Evolutionary conservation across 1,140 invertebrate species (phyloP).

Genomic region (Drosophila melanogaster): Release_6_plus_ISO1_MT NT_033777.3:12571501-12572000

Average conservation of each 20-base stretch:
- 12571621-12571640: no score
- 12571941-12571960: conserved; percentile 60
- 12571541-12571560: no score
- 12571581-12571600: no score
- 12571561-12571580: background rate
- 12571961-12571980: conserved; percentile 25
- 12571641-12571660: no score
- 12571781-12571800: conserved; percentile 39
- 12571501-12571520: no score
- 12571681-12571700: background rate
- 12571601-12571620: no score
- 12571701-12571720: conserved; percentile 5
- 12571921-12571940: conserved; percentile 54
- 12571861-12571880: conserved; percentile 6
- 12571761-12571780: conserved; percentile 72
- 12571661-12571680: no score
- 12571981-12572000: background rate
- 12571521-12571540: no score
- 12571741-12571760: conserved; percentile 1
- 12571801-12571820: conserved; percentile 54
- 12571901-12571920: conserved; percentile 46
- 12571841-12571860: conserved; percentile 22
- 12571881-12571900: conserved; percentile 12
- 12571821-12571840: conserved; percentile 48
- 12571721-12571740: background rate